Evolutionary conservation across 2,888 invertebrate genomes (phyloP), one percentile per base, ranked within the genome.

Genomic region (Hartigia nigra): DNA sequence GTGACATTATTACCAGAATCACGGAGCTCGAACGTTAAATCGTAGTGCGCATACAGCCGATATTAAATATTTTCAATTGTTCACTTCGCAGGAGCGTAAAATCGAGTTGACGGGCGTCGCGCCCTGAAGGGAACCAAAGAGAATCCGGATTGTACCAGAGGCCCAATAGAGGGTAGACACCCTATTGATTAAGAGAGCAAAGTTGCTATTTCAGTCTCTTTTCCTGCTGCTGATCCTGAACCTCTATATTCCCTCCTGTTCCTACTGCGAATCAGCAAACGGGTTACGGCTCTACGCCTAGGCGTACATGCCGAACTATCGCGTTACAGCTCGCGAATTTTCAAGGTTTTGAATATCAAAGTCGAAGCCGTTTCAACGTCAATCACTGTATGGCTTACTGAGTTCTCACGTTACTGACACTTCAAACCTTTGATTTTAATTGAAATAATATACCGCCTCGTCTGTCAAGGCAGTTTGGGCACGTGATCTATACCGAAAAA

Each of bases 1-100:
- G 88, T 88, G 88, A 88, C 88, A 86, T 88, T 87, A 88, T 89
- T 89, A 89, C 87, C 84, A 85, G 82, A 85, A 84, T 83, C 75
- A 34, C 75, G 70, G 70, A 37, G 36, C 36, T 12, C 23, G 55
- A 31, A 70, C 77, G 31, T 37, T 74, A 12, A 55, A n/a, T 31
- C 55, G 31, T 12, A 39, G 31, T 32, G 70, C 36, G 69, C 74
- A 34, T 36, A 74, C 69, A 74, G 74, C 35, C 74, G 77, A 36
- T 34, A 74, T 11, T 69, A 37, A 74, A 77, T 77, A 55, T 55
- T 55, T 39, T 14, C 14, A 77, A 55, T 55, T 55, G 55, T 55
- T 55, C 55, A 23, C 23, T 55, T 55, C 55, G 79, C 80, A 80
- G 76, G 77, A 84, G 82, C 81, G 81, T 82, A 78, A 83, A 84